phyloP scores from a whole-genome alignment of 2,888 invertebrate species.

The Agelastica alni region DNA sequence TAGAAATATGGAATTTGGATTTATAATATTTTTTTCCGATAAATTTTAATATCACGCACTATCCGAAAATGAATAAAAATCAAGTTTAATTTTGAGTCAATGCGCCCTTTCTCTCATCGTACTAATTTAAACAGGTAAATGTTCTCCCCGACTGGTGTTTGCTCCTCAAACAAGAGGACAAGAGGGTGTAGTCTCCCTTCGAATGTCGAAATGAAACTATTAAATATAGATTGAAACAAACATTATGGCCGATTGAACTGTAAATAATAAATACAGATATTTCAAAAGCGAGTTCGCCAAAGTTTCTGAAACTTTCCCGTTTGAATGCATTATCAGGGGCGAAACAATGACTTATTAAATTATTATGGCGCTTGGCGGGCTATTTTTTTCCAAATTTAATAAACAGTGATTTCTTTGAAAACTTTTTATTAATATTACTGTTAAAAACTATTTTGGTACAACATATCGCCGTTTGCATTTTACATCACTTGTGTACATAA shows the following conservation, averaged over 20 bases:
- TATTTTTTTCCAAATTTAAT: too few species aligned
- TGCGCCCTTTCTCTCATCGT: not conserved
- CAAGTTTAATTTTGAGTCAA: too few species aligned
- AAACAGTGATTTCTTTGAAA: too few species aligned
- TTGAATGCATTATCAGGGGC: not conserved
- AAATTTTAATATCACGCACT: too few species aligned
- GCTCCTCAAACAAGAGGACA: constrained; percentile 17
- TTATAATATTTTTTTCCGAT: too few species aligned
- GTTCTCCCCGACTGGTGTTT: constrained; percentile 11
- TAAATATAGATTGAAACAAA: constrained; percentile 52
- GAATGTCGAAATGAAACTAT: constrained; percentile 43
- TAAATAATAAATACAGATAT: constrained; percentile 45
- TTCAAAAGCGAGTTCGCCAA: constrained; percentile 1
- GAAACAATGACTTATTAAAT: constrained; percentile 2
- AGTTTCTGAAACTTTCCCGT: not conserved
- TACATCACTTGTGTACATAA: too few species aligned
- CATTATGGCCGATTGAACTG: constrained; percentile 48
- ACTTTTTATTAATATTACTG: too few species aligned
- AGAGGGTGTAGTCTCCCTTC: constrained; percentile 12
- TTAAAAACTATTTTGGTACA: too few species aligned
- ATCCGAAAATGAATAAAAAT: too few species aligned
- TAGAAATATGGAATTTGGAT: too few species aligned
- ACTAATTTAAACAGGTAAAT: constrained; percentile 10
- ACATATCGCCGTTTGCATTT: too few species aligned
- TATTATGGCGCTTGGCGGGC: not conserved